Evolutionary conservation across 2,888 invertebrate species (phyloP).

Genomic region (Phengaris arion): DNA sequence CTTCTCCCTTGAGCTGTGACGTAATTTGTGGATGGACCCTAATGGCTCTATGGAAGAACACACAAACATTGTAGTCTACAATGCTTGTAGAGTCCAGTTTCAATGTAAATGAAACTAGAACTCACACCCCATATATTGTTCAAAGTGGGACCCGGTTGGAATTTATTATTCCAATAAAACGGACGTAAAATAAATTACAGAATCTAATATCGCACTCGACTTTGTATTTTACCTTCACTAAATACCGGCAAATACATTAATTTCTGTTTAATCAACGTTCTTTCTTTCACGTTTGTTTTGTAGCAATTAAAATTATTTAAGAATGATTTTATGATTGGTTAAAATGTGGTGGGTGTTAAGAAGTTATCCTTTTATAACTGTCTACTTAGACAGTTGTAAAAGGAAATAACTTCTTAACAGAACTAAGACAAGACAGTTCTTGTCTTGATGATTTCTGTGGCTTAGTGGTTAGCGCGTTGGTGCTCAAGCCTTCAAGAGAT

Average conservation of each 20-base stretch:
- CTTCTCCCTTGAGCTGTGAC: too few species aligned
- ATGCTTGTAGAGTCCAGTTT: not conserved
- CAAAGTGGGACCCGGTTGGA: constrained; percentile 9
- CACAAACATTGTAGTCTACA: not conserved
- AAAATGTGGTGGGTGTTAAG: not conserved
- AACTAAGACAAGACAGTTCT: not conserved
- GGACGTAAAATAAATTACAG: constrained; percentile 22
- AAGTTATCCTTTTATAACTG: not conserved
- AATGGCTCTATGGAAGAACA: too few species aligned
- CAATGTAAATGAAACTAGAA: constrained; percentile 4
- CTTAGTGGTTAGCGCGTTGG: too few species aligned
- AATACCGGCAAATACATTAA: not conserved
- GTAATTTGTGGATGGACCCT: too few species aligned
- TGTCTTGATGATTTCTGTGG: too few species aligned
- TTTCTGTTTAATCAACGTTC: not conserved
- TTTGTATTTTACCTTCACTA: not conserved
- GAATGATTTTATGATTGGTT: not conserved
- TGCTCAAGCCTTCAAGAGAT: too few species aligned
- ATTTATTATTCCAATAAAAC: constrained; percentile 28
- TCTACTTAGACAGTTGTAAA: not conserved
- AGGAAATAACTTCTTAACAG: too few species aligned
- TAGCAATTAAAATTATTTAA: not conserved
- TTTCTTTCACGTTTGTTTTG: not conserved
- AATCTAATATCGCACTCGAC: constrained; percentile 18
- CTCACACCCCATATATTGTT: constrained; percentile 22